Evolutionary conservation across 2,113 vertebrate species (phyloP).

Genomic region (Perognathus longimembris): DNA sequence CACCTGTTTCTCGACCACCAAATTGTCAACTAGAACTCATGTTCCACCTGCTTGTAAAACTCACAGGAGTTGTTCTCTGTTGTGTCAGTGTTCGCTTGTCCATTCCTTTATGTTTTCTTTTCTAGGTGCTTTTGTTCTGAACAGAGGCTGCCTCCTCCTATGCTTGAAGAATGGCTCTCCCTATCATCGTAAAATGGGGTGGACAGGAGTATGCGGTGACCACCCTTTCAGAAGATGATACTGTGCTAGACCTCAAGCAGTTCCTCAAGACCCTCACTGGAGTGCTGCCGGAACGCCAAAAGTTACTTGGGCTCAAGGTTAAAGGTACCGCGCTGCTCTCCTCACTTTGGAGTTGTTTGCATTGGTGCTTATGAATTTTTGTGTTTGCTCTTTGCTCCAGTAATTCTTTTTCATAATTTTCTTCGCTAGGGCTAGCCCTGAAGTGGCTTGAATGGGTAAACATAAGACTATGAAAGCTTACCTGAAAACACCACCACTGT

Average conservation of each 20-base stretch:
- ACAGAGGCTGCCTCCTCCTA: slow-evolving; percentile 76
- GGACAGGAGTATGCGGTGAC: slow-evolving; percentile 98
- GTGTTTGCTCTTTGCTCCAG: neutral
- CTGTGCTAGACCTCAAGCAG: slow-evolving; percentile 96
- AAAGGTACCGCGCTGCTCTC: slow-evolving; percentile 90
- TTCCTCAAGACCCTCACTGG: slow-evolving; percentile 97
- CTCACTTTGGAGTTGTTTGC: neutral
- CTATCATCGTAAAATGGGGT: slow-evolving; percentile 99
- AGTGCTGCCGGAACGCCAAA: slow-evolving; percentile 97
- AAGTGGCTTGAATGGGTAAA: slow-evolving; percentile 44
- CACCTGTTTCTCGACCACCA: neutral
- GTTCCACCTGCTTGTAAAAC: neutral
- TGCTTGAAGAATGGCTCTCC: slow-evolving; percentile 94
- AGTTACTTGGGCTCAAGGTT: slow-evolving; percentile 97
- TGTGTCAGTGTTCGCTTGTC: slow-evolving; percentile 41
- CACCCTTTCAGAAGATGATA: slow-evolving; percentile 97
- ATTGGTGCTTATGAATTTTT: slow-evolving; percentile 34
- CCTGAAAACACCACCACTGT: neutral
- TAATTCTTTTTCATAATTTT: slow-evolving; percentile 6
- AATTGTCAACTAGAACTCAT: slow-evolving; percentile 21
- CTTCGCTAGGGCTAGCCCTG: slow-evolving; percentile 24
- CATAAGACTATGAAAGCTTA: slow-evolving; percentile 44
- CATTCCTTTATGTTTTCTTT: slow-evolving; percentile 54
- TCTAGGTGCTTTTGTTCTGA: slow-evolving; percentile 73
- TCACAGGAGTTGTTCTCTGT: neutral